Conservation (phyloP, 2,113 vertebrate species). For the Physeter macrocephalus region DNA sequence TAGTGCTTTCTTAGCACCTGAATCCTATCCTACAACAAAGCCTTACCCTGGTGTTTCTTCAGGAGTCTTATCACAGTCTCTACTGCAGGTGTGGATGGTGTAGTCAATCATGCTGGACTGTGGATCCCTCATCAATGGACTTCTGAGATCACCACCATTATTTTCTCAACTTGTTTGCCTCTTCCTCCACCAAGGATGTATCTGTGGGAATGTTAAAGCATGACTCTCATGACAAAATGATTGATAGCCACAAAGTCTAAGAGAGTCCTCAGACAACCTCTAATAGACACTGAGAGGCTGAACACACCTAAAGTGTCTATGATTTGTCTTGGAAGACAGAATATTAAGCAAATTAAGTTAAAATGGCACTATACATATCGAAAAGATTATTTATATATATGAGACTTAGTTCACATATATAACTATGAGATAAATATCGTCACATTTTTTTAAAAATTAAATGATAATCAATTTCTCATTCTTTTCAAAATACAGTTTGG, state of each 20-base stretch:
- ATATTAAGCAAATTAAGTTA: neutral
- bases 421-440: neutral
- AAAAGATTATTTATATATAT: neutral
- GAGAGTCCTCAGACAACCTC: neutral
- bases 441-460: neutral
- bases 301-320: neutral
- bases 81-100: too few relatives aligned
- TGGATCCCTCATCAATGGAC: neutral
- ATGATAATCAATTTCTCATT: slow-evolving; percentile 25
- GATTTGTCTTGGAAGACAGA: neutral
- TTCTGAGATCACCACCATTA: neutral
- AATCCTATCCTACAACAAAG: neutral
- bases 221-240: neutral
- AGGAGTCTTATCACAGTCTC: neutral
- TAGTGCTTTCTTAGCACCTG: neutral
- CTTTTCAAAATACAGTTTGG: slow-evolving; percentile 81
- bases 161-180: neutral
- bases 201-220: neutral
- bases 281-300: neutral
- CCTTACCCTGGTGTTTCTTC: neutral
- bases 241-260: neutral
- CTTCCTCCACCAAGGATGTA: neutral
- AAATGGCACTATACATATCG: neutral
- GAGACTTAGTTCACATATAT: neutral
- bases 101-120: neutral